Conservation (phyloP, 2,113 vertebrate genomes). For the Otocyon megalotis region DNA sequence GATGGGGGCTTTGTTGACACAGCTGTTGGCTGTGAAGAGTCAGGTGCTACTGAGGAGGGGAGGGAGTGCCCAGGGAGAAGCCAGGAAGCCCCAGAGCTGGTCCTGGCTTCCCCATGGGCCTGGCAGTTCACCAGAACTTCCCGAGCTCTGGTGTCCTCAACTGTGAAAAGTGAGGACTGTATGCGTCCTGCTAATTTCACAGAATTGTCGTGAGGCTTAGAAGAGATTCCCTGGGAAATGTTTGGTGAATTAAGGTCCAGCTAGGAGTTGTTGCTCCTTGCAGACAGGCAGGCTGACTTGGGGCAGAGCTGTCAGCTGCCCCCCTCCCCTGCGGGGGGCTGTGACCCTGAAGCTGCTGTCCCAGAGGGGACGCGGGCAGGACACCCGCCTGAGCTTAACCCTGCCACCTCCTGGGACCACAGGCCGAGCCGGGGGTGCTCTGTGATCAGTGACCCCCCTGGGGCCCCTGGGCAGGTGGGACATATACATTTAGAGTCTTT, state of each 20-base stretch:
- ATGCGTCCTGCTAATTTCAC: neutral
- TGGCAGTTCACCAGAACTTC: neutral
- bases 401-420: no score
- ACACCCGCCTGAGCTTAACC: no score
- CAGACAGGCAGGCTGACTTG: neutral
- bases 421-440: neutral
- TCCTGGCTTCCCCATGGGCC: neutral
- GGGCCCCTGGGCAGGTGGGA: neutral
- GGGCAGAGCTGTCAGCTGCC: neutral
- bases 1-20: neutral
- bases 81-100: neutral
- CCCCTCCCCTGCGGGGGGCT: neutral
- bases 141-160: neutral
- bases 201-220: neutral
- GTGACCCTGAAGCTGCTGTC: no score
- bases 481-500: neutral
- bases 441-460: neutral
- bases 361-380: no score
- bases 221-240: neutral
- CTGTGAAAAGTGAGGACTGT: neutral
- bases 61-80: fast-evolving
- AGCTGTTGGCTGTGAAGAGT: neutral
- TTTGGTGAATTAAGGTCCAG: neutral
- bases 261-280: neutral
- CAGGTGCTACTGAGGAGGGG: neutral